Base-by-base conservation (phyloP, 92 coral and sea anemone genomes). In the Umimayanthus chanpuru region DNA sequence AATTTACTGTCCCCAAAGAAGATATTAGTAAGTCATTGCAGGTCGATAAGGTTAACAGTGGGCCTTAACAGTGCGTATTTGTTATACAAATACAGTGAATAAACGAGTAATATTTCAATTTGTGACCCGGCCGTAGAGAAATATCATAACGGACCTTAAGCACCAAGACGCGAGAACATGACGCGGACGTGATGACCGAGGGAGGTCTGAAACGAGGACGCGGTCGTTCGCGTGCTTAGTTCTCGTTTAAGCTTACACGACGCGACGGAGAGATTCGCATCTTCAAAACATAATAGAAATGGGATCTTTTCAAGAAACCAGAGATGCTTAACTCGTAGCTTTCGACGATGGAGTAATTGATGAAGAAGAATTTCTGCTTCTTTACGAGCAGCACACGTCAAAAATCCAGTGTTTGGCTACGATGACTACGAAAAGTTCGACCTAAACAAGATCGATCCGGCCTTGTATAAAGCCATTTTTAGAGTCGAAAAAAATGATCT, bases 401-500 rank as follows among this genome's bases (percentile, higher is more conserved):
- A 70, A 70, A n/a, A 70, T n/a, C 75, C 75, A 70, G 1, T 36
- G 23, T 70, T 70, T 70, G 75, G 75, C 30, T 70, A 70, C n/a
- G 75, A 70, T 23, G 75, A 70, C 28, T 70, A 36, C n/a, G n/a
- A n/a, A n/a, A n/a, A n/a, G n/a, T n/a, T n/a, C n/a, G n/a, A n/a
- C n/a, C n/a, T n/a, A n/a, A n/a, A n/a, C n/a, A n/a, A n/a, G n/a
- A n/a, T n/a, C n/a, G n/a, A n/a, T n/a, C n/a, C n/a, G n/a, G n/a
- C n/a, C n/a, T n/a, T n/a, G n/a, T n/a, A n/a, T 70, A 70, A 70
- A 30, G 75, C 75, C n/a, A 36, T 23, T 36, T 70, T 70, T n/a
- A 70, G 75, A 70, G 75, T 70, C 36, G 75, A 70, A 70, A 70
- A 70, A n/a, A 70, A 70, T 70, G 75, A 70, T 70, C 75, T 70